Base-by-base conservation (phyloP, 64 coral and sea anemone genomes). In the Acropora tenuis region DNA sequence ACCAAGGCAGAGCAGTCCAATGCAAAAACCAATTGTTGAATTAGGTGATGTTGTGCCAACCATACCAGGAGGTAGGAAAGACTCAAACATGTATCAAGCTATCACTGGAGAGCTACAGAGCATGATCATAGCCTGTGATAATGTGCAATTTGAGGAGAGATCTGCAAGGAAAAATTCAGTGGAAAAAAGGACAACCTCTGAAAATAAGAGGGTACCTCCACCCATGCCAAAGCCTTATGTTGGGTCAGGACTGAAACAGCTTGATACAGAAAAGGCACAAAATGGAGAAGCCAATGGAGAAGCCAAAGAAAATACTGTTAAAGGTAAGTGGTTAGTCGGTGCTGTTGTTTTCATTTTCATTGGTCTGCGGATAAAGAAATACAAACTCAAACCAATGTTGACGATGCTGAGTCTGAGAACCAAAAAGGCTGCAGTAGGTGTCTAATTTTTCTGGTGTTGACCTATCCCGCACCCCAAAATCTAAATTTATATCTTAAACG, bases 151-250 rank as follows among this genome's bases (percentile, higher is more conserved):
- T 1, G 18, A 55, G 18, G 79, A 78, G 18, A 48, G 16, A 66
- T 47, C 50, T 67, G 48, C 50, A 8, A 92, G 72, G 40, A 58
- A 73, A 8, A 68, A 45, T 59, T 66, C 60, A 58, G 18, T 19
- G 53, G 87, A 90, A 42, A 77, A 1, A 41, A 79, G 48, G 48
- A 52, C 48, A 78, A 63, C 73, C 63, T 16, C 43, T 12, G 60
- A 41, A 53, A 78, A 89, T 15, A 63, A 47, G 11, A 98, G 80
- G 42, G 71, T 50, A 68, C 96, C 89, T 6, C 96, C 96, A 73
- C 96, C 90, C 1, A 91, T 95, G 74, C 96, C 96, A 74, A 98
- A 92, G 78, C 96, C 96, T 12, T 98, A 98, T 80, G 80, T 74
- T 58, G 96, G 96, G 41, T 79, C 89, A 44, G 96, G 96, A 8